Conservation (phyloP, 2,797 vertebrate genomes). For the Lophotriccus pileatus region DNA sequence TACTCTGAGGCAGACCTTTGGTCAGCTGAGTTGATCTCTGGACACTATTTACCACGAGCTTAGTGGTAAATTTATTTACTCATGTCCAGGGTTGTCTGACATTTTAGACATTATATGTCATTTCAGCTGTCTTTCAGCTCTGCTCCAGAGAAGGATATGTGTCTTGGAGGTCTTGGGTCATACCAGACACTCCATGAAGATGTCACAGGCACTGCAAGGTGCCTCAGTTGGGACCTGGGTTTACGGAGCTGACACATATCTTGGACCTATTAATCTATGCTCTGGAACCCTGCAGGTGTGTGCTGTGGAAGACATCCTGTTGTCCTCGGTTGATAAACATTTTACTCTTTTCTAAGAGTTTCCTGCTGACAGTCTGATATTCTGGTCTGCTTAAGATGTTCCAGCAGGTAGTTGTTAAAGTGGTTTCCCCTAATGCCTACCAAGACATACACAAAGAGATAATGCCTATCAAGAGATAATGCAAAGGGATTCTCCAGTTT, state of each 20-base stretch:
- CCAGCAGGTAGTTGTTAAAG: background rate
- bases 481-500: background rate
- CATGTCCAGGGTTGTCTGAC: accelerated
- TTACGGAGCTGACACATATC: background rate
- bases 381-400: background rate
- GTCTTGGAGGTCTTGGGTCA: background rate
- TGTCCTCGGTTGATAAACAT: background rate
- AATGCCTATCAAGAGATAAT: background rate
- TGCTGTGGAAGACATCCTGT: background rate
- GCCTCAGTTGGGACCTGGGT: background rate
- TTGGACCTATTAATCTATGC: background rate
- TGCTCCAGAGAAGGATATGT: background rate
- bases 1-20: background rate
- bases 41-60: background rate
- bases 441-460: background rate
- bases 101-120: background rate
- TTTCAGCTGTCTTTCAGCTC: background rate
- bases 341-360: background rate
- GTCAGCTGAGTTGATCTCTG: accelerated
- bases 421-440: background rate
- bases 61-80: background rate
- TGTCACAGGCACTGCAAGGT: background rate
- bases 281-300: background rate
- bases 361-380: background rate
- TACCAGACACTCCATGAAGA: background rate